Evolutionary conservation across 2,888 invertebrate genomes (phyloP).

Genomic region (Bombyx huttoni): DNA sequence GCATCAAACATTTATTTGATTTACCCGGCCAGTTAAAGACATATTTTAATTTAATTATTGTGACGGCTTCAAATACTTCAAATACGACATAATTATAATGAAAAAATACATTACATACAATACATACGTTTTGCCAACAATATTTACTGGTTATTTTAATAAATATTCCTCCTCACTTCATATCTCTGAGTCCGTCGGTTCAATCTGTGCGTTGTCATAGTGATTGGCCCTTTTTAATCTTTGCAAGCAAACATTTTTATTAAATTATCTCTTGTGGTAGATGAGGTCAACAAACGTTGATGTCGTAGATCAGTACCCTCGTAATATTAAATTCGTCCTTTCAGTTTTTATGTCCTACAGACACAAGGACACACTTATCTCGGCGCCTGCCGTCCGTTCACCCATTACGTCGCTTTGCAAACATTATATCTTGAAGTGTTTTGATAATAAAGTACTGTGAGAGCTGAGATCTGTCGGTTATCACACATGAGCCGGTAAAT

Average conservation of each 20-base stretch:
- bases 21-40: no score
- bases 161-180: no score
- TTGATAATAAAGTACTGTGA: slow-evolving; percentile 9
- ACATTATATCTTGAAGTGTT: slow-evolving; percentile 29
- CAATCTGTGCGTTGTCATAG: no score
- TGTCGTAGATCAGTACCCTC: slow-evolving; percentile 14
- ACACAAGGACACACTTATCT: slow-evolving; percentile 36
- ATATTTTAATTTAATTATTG: no score
- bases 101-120: no score
- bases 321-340: slow-evolving; percentile 28
- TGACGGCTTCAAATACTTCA: no score
- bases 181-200: no score
- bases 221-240: no score
- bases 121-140: no score
- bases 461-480: slow-evolving; percentile 7
- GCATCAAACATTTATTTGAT: no score
- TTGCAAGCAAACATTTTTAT: not conserved
- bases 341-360: slow-evolving; percentile 26
- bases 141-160: no score
- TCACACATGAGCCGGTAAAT: slow-evolving; percentile 3
- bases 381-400: slow-evolving; percentile 21
- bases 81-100: no score
- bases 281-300: not conserved
- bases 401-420: slow-evolving; percentile 34
- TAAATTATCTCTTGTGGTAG: not conserved